These are phyloP conservation scores for Montipora capricornis DNA, from an alignment of 64 coral and sea anemone genomes.

Conservation along the genomic window DNA sequence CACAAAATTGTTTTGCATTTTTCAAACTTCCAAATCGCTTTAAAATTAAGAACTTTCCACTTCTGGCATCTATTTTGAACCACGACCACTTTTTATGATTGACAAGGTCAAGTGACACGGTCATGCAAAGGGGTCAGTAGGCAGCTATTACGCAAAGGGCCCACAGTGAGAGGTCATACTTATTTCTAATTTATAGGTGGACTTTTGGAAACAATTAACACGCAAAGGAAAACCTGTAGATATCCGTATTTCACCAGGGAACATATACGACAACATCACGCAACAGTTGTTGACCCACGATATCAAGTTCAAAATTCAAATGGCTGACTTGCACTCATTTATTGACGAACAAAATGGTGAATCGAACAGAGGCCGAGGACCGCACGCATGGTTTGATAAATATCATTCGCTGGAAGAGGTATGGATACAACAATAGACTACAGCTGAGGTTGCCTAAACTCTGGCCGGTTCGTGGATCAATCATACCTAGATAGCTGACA, in stretches of 20 bases:
- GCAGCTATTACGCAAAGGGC: no score
- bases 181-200: background rate
- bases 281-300: background rate
- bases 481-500: no score
- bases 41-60: no score
- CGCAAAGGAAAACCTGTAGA: slow-evolving; percentile 33
- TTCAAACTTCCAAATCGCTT: no score
- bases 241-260: slow-evolving; percentile 24
- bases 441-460: no score
- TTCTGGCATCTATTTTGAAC: no score
- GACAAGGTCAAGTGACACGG: no score
- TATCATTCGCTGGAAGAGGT: slow-evolving; percentile 54
- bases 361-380: background rate
- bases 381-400: slow-evolving; percentile 32
- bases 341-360: slow-evolving; percentile 21
- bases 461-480: no score
- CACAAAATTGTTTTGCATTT: no score
- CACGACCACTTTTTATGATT: no score
- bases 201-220: slow-evolving; percentile 44
- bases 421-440: background rate
- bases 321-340: slow-evolving; percentile 16
- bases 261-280: slow-evolving; percentile 27
- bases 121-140: no score
- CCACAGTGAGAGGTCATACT: no score
- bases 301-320: slow-evolving; percentile 46